Base-by-base conservation (phyloP, 2,797 vertebrate genomes). In the Eulemur albifrons region DNA sequence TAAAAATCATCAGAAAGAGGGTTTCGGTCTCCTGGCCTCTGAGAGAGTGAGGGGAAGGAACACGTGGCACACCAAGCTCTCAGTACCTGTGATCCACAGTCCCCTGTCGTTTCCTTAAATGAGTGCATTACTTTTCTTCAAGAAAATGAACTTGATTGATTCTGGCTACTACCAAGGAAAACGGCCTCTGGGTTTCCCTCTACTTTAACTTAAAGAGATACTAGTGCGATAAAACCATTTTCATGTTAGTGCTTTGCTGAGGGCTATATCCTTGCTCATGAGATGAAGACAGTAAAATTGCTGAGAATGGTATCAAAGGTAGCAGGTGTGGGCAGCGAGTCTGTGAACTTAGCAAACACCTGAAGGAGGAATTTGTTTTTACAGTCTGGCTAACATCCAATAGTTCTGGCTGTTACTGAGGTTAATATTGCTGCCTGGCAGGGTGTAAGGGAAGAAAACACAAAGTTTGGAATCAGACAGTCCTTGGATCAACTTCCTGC, bases 51-150 rank as follows among this genome's bases (percentile, higher is more conserved):
- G 18, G 12, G 50, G 7, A 21, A 1, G 4, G 30, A 67, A 9
- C 14, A 6, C 2, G 1, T 17, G 61, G 23, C 2, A 57, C 11
- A 3, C 23, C 0, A 2, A 63, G 15, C 13, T 65, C 32, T 61
- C 14, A 27, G 10, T 40, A 48, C 65, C 82, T 11, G 0, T 52
- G 59, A 38, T 14, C 18, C 12, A 27, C 21, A 54, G 1, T 1
- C 11, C 21, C 23, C 45, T 35, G n/a, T 25, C 11, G 13, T 83
- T 67, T 50, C 61, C 27, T 69, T 82, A 54, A 76, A 27, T 4
- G 12, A 38, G 5, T 0, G 0, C 5, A 7, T 2, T n/a, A 32
- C 54, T 90, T 72, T 85, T 82, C 7, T 67, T 40, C 21, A 43
- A 52, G 57, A 93, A 86, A 77, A 45, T 4, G 40, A 43, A n/a